These are phyloP conservation scores for Ormyrus pomaceus DNA, from an alignment of 2,888 invertebrate species.

Conservation along the genomic window DNA sequence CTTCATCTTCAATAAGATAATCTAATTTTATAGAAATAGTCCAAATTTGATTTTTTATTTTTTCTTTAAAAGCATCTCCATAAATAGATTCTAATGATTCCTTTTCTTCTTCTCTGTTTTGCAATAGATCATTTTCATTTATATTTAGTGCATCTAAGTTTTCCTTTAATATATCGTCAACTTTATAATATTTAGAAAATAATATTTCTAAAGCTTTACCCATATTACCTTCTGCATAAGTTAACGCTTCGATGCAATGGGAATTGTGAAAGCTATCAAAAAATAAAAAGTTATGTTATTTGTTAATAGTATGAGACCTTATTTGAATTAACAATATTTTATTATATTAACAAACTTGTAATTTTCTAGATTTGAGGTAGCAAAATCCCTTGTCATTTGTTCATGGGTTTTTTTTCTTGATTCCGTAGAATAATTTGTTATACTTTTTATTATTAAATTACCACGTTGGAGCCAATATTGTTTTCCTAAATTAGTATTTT, in stretches of 20 bases:
- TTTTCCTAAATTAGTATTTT: slow-evolving; percentile 82
- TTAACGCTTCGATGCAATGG: slow-evolving; percentile 86
- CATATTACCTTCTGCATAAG: slow-evolving; percentile 82
- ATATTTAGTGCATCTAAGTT: slow-evolving; percentile 74
- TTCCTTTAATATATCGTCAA: slow-evolving; percentile 73
- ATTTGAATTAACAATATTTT: neutral
- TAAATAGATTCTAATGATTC: slow-evolving; percentile 87
- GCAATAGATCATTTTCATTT: slow-evolving; percentile 79
- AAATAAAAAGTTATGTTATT: slow-evolving; percentile 26
- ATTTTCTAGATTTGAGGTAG: slow-evolving; percentile 84
- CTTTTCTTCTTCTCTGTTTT: slow-evolving; percentile 84
- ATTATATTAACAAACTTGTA: slow-evolving; percentile 70
- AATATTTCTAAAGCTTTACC: slow-evolving; percentile 84
- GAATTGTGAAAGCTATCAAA: slow-evolving; percentile 83
- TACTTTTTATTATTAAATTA: slow-evolving; percentile 84
- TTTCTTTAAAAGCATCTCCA: slow-evolving; percentile 82
- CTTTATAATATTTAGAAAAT: slow-evolving; percentile 83
- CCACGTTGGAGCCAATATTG: slow-evolving; percentile 88
- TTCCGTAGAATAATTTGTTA: slow-evolving; percentile 82
- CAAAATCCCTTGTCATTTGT: slow-evolving; percentile 83
- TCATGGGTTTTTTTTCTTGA: slow-evolving; percentile 79
- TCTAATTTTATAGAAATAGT: slow-evolving; percentile 82
- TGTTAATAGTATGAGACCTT: no score
- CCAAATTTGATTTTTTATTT: slow-evolving; percentile 84
- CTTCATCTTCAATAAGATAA: slow-evolving; percentile 80